A percentile compares a stretch with the other conserved stretches of the same genome.
Conservation (phyloP, 2,797 vertebrate species). For the Pseudomugil gertrudae region DNA sequence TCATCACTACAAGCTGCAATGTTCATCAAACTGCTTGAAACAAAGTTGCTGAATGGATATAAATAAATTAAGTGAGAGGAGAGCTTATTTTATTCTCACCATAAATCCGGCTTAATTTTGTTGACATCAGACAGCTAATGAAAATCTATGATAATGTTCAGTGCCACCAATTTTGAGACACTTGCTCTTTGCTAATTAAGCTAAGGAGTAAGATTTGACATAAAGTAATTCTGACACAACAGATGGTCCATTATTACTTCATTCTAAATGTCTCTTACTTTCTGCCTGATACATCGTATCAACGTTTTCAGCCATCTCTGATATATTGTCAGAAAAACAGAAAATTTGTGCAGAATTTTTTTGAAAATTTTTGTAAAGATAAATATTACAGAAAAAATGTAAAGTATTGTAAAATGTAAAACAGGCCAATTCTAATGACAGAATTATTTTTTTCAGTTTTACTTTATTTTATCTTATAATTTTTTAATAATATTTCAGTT, state of each 20-base stretch:
- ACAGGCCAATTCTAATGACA: too few species aligned
- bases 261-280: neutral
- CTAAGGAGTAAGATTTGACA: neutral
- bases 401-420: too few species aligned
- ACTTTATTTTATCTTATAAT: too few species aligned
- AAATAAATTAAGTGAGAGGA: neutral
- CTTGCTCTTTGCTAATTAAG: neutral
- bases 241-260: neutral
- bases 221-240: neutral
- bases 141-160: neutral
- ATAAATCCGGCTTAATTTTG: neutral
- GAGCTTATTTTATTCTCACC: constrained; percentile 1
- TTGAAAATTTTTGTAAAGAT: neutral
- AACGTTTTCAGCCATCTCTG: neutral
- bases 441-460: too few species aligned
- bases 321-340: neutral
- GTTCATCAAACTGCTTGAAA: constrained; percentile 6
- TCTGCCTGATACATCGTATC: neutral
- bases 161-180: neutral
- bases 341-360: neutral
- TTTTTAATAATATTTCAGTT: too few species aligned
- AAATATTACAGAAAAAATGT: neutral
- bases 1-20: neutral
- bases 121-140: neutral
- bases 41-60: constrained; percentile 9